A percentile compares a stretch with the other conserved stretches of the same genome.
phyloP scores from a whole-genome alignment of 2,888 invertebrate species.

The Incurvaria masculella region DNA sequence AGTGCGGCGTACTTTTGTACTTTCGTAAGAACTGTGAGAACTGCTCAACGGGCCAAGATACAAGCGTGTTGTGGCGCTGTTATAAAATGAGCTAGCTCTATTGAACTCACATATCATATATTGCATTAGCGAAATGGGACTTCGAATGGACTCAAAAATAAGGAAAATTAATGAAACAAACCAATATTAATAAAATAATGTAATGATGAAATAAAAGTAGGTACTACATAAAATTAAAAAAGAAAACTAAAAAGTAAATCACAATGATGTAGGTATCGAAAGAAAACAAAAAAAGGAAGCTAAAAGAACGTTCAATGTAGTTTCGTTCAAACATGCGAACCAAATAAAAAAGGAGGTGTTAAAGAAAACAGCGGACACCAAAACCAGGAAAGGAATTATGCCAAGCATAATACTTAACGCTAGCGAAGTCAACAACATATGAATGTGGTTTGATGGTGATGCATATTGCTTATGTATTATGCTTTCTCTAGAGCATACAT shows the following conservation, averaged over 20 bases:
- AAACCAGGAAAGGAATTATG: neutral
- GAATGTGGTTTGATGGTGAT: neutral
- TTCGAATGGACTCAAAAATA: neutral
- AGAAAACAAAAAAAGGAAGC: conserved; percentile 18
- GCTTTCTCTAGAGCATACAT: no score
- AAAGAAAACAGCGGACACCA: neutral
- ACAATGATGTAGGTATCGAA: neutral
- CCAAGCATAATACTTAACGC: neutral
- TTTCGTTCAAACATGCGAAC: neutral
- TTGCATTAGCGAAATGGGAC: neutral
- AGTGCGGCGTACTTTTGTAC: neutral
- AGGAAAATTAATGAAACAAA: conserved; percentile 2
- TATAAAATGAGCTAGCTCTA: no score
- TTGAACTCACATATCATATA: neutral
- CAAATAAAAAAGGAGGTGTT: neutral
- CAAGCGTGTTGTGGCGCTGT: neutral
- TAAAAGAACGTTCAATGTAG: neutral
- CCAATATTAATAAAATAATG: neutral
- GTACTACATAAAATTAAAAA: conserved; percentile 5
- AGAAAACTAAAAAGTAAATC: conserved; percentile 1
- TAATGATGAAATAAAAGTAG: conserved; percentile 3
- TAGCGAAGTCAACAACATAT: neutral
- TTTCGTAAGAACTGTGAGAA: neutral
- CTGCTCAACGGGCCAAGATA: neutral
- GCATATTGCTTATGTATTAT: neutral